Base-by-base conservation (phyloP, 1,140 invertebrate species). In the Neodiprion pinetum region DNA sequence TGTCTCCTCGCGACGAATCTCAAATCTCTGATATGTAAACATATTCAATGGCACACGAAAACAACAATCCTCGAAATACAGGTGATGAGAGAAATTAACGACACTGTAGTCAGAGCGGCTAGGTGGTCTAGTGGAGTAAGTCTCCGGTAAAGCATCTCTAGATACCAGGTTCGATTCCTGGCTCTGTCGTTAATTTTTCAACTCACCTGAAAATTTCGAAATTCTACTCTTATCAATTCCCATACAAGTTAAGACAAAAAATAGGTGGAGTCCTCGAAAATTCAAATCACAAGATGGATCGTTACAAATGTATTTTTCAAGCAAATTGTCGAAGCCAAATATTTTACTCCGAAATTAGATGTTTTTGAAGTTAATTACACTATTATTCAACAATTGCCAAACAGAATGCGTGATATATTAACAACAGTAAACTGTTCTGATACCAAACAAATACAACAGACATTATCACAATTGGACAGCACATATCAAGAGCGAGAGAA, bases 291-390 rank as follows among this genome's bases (percentile, higher is more conserved):
- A 50, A n/a, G 70, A 76, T 50, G 73, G 73, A 17, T 68, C n/a
- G 1, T 71, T 74, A 40, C 76, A 74, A 48, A 67, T 67, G 1
- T 77, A 72, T 70, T 77, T 72, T 65, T 47, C 40, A 72, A 74
- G 50, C 73, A 77, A 49, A 4, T 77, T 3, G 53, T 67, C 40
- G 71, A 77, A n/a, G 66, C 73, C 12, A 48, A 48, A 72, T 48
- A 77, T 72, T 74, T 74, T 50, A 71, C 74, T 10, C 76, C 76
- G 14, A 11, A 71, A 14, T 69, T 77, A 21, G 70, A 48, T 12
- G 14, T 69, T 1, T 77, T 73, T 68, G 76, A 77, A 73, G 68
- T 74, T 1, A 77, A 77, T 67, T 77, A 70, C 65, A 66, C 76
- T 1, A 71, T 77, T 1, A 65, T 75, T n/a, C 76, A 77, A 68